phyloP scores from a whole-genome alignment of 2,113 vertebrate genomes.

The Carassius gibelio region DNA sequence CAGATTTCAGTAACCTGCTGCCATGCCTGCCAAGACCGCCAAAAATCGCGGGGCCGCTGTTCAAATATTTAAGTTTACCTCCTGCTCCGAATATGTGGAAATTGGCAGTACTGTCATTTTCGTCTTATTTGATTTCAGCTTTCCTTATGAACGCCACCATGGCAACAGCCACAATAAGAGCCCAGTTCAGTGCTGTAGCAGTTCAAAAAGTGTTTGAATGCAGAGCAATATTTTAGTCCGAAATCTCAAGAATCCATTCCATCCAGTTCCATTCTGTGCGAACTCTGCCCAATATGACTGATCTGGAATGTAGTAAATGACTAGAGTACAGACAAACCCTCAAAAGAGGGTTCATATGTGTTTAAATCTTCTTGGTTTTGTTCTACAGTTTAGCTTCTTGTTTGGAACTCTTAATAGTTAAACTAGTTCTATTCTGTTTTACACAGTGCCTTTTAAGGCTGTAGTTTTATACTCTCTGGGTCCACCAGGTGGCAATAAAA shows the following conservation, averaged over 20 bases:
- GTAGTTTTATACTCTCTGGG: background rate
- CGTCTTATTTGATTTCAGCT: slow-evolving; percentile 8
- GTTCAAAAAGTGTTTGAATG: slow-evolving; percentile 2
- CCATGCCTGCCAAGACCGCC: background rate
- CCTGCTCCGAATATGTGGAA: slow-evolving; percentile 36
- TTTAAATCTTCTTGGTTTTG: no score
- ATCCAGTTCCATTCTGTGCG: background rate
- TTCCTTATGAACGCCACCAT: background rate
- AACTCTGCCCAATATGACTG: slow-evolving; percentile 13
- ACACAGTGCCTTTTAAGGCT: background rate
- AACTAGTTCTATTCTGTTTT: background rate
- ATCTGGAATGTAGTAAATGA: slow-evolving; percentile 38
- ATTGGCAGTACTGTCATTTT: slow-evolving; percentile 29
- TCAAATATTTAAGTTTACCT: slow-evolving; percentile 39
- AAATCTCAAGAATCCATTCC: background rate
- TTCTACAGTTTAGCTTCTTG: background rate
- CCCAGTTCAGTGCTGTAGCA: background rate
- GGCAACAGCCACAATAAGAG: slow-evolving; percentile 19
- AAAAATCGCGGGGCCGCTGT: background rate
- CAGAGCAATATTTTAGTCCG: background rate
- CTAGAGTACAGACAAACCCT: background rate
- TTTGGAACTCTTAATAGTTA: background rate
- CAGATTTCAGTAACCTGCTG: slow-evolving; percentile 23
- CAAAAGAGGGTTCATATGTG: background rate
- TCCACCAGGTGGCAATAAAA: slow-evolving; percentile 21